These are phyloP conservation scores for Cheilosia variabilis DNA, from an alignment of 2,888 invertebrate species.

Conservation along the genomic window DNA sequence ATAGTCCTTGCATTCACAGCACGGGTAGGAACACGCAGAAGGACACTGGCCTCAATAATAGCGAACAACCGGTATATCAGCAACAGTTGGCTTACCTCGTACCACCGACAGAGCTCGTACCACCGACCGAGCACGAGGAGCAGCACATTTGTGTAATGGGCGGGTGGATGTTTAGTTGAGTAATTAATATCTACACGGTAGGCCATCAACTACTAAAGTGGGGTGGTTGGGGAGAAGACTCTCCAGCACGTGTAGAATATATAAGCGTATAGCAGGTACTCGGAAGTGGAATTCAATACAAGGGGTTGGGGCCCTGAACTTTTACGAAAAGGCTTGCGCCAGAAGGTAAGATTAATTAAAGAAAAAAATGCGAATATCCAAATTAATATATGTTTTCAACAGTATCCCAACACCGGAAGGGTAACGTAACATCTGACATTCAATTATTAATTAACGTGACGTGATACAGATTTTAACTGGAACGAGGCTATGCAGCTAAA, in stretches of 20 bases:
- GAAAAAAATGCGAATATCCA: slow-evolving; percentile 18
- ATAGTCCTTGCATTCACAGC: not conserved
- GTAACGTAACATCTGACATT: slow-evolving; percentile 12
- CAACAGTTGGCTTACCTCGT: slow-evolving; percentile 33
- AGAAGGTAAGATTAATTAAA: not conserved
- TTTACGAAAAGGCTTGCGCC: slow-evolving; percentile 2
- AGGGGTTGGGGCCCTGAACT: not conserved
- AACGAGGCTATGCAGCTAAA: not conserved
- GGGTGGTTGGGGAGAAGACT: slow-evolving; percentile 4
- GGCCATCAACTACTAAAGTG: slow-evolving; percentile 49
- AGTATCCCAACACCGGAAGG: slow-evolving; percentile 19
- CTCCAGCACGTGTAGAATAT: slow-evolving; percentile 30
- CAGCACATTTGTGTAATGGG: not conserved
- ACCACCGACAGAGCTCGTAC: not conserved
- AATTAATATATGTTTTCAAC: slow-evolving; percentile 34
- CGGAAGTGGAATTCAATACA: slow-evolving; percentile 45
- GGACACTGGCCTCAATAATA: not conserved
- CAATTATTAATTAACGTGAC: slow-evolving; percentile 36
- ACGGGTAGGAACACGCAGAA: not conserved
- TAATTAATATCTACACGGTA: slow-evolving; percentile 59
- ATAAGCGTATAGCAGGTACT: slow-evolving; percentile 51
- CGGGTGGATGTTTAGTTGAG: slow-evolving; percentile 28
- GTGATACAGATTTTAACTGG: slow-evolving; percentile 37
- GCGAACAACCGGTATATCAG: slow-evolving; percentile 5
- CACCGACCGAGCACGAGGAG: not conserved